Evolutionary conservation across 2,113 vertebrate genomes (phyloP).

Genomic region (Elgaria multicarinata): DNA sequence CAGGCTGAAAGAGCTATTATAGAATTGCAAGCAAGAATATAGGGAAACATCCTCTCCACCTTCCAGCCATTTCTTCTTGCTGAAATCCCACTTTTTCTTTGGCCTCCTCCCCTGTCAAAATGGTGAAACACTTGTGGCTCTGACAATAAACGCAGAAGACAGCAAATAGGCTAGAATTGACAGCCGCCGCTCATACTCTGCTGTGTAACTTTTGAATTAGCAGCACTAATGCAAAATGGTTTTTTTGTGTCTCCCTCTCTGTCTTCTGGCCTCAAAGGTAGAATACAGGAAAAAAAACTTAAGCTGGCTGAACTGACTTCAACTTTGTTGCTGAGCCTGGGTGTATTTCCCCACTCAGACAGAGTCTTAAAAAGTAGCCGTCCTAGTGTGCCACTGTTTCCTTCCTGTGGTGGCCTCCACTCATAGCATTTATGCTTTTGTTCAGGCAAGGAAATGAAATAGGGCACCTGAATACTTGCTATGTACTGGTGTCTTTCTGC

Average conservation of each 20-base stretch:
- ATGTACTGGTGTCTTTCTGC: too few species aligned
- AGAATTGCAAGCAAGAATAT: background rate
- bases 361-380: background rate
- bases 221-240: background rate
- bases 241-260: background rate
- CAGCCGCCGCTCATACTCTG: too few species aligned
- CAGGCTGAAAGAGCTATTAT: constrained; percentile 5
- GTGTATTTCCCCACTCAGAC: background rate
- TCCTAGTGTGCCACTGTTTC: background rate
- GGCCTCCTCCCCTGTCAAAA: background rate
- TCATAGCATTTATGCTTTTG: background rate
- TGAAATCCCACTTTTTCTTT: background rate
- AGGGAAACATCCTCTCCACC: too few species aligned
- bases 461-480: background rate
- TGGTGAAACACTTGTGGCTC: background rate
- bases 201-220: background rate
- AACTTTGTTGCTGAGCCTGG: background rate
- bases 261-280: background rate
- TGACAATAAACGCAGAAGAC: background rate
- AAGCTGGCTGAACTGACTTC: background rate
- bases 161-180: background rate
- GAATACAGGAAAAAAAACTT: background rate
- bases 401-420: background rate
- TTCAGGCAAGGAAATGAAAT: background rate
- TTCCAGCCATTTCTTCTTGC: background rate